These are phyloP conservation scores for Gymnoscopelus microlampas DNA, from an alignment of 2,797 vertebrate genomes.

Conservation along the genomic window DNA sequence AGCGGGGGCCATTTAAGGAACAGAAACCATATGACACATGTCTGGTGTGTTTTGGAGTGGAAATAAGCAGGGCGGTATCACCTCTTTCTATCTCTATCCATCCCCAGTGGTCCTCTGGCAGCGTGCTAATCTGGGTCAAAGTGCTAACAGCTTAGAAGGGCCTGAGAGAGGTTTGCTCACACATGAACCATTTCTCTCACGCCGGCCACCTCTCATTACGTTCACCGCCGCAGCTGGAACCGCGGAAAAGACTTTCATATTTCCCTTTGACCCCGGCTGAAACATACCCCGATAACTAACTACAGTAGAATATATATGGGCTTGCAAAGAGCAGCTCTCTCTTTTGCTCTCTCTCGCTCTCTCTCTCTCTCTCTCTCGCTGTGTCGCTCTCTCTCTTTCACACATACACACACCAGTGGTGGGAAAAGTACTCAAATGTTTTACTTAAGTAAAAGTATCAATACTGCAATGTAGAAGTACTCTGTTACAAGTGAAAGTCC, in stretches of 20 bases:
- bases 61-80: conserved; percentile 48
- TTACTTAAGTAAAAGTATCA: no score
- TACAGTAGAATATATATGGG: neutral
- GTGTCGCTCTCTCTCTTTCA: no score
- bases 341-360: no score
- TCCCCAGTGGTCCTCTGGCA: conserved; percentile 63
- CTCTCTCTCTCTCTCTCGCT: no score
- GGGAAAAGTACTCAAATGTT: no score
- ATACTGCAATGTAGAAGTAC: no score
- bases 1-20: conserved; percentile 6
- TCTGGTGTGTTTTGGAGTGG: conserved; percentile 53
- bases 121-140: conserved; percentile 81
- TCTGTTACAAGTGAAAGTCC: no score
- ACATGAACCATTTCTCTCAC: conserved; percentile 68
- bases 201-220: conserved; percentile 62
- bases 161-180: conserved; percentile 64
- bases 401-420: no score
- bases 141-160: conserved; percentile 73
- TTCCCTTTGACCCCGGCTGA: conserved; percentile 53
- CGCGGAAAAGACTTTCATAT: conserved; percentile 33
- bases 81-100: conserved; percentile 52
- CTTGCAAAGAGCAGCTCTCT: neutral
- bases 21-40: conserved; percentile 31
- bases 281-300: conserved; percentile 36
- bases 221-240: conserved; percentile 40